Evolutionary conservation across 2,113 vertebrate species (phyloP).

Genomic region (Ailurus styani): DNA sequence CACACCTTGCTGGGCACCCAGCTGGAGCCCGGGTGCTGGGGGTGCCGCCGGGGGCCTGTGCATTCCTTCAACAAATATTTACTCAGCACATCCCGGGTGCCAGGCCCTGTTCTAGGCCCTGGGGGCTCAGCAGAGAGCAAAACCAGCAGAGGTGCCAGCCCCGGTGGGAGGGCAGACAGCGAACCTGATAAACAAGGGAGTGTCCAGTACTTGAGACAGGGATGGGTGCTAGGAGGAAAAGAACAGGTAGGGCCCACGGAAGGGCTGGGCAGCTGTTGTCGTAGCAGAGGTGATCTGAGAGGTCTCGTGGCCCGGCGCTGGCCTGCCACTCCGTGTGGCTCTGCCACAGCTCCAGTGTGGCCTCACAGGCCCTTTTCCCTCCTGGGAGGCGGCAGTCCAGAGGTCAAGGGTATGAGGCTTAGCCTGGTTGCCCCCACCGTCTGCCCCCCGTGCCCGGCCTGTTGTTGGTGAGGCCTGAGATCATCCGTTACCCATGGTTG

Average conservation of each 20-base stretch:
- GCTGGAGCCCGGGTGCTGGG: not conserved
- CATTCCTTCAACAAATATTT: slow-evolving; percentile 67
- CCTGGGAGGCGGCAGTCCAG: not conserved
- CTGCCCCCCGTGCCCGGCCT: not conserved
- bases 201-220: not conserved
- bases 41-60: slow-evolving; percentile 42
- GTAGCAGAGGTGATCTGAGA: not conserved
- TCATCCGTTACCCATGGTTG: not conserved
- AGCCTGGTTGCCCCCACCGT: not conserved
- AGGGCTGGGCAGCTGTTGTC: not conserved
- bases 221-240: not conserved
- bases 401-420: not conserved
- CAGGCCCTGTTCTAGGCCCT: slow-evolving; percentile 65
- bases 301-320: not conserved
- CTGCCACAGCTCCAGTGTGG: not conserved
- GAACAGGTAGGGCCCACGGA: not conserved
- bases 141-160: slow-evolving; percentile 25
- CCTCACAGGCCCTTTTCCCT: not conserved
- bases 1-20: slow-evolving; percentile 32
- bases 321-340: too few species aligned
- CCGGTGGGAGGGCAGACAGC: not conserved
- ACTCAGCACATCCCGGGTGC: slow-evolving; percentile 59
- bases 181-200: slow-evolving; percentile 40
- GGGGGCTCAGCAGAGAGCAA: slow-evolving; percentile 40
- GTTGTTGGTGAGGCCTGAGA: not conserved